Percentiles rank a stretch among this genome's conserved stretches.
Evolutionary conservation across 1,140 invertebrate genomes (phyloP).

Genomic region (Drosophila yakuba): DNA sequence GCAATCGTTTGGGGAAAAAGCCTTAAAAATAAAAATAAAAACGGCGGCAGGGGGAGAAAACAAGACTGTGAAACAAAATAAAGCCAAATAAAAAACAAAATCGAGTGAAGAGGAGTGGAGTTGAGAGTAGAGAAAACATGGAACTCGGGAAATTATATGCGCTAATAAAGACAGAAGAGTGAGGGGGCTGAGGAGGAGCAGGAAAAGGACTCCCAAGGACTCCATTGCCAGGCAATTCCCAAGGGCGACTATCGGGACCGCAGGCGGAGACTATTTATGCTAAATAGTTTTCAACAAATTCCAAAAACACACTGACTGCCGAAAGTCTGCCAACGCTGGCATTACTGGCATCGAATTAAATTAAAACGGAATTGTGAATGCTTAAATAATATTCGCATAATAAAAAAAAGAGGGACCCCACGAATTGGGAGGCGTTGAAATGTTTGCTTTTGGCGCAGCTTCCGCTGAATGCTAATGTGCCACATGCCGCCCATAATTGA

Average conservation of each 20-base stretch:
- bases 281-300: slow-evolving; percentile 74
- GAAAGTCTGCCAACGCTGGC: slow-evolving; percentile 2
- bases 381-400: slow-evolving; percentile 73
- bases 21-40: slow-evolving; percentile 51
- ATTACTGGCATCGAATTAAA: slow-evolving; percentile 63
- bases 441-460: slow-evolving; percentile 66
- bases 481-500: slow-evolving; percentile 70
- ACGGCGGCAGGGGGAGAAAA: slow-evolving; percentile 17
- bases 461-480: slow-evolving; percentile 79
- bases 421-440: slow-evolving; percentile 62
- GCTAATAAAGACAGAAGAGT: slow-evolving; percentile 42
- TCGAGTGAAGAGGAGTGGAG: no score
- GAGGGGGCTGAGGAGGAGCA: slow-evolving; percentile 4
- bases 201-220: slow-evolving; percentile 30
- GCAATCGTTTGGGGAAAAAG: slow-evolving; percentile 54
- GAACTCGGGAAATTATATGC: slow-evolving; percentile 51
- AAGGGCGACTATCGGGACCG: slow-evolving; percentile 49
- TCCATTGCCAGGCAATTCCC: slow-evolving; percentile 55
- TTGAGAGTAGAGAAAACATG: slow-evolving; percentile 5
- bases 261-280: slow-evolving; percentile 76
- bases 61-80: slow-evolving; percentile 33
- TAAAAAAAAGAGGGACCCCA: slow-evolving; percentile 44
- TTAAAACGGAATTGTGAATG: slow-evolving; percentile 78
- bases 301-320: slow-evolving; percentile 26
- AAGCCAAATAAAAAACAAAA: background rate